Percentiles rank a stretch among this genome's conserved stretches.
Evolutionary conservation across 2,797 vertebrate genomes (phyloP).

Genomic region (Bovichtus variegatus): DNA sequence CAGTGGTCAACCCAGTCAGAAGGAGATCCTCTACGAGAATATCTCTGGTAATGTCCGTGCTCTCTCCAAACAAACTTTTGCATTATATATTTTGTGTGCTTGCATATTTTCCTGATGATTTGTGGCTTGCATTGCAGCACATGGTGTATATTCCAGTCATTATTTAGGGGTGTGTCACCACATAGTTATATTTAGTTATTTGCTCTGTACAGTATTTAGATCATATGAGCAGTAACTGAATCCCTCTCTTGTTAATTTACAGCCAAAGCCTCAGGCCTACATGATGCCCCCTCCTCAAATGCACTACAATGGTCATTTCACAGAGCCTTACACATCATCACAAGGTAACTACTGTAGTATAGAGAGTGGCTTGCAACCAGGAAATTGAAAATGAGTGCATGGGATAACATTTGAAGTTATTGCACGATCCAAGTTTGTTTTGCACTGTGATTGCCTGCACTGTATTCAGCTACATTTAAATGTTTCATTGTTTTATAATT

Average conservation of each 20-base stretch:
- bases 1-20: conserved; percentile 92
- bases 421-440: background rate
- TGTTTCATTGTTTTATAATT: background rate
- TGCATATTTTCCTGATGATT: background rate
- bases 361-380: background rate
- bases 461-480: background rate
- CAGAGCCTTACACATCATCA: conserved; percentile 94
- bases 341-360: conserved; percentile 87
- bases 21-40: conserved; percentile 93
- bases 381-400: background rate
- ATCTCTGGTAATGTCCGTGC: conserved; percentile 89
- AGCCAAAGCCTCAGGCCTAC: conserved; percentile 94
- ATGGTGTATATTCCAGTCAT: background rate
- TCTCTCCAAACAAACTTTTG: background rate
- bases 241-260: conserved; percentile 53
- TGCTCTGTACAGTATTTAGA: conserved; percentile 15
- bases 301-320: conserved; percentile 97
- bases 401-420: background rate
- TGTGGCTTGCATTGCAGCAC: background rate
- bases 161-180: background rate
- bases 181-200: conserved; percentile 13
- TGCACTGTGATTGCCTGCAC: too few relatives aligned
- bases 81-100: background rate
- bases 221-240: conserved; percentile 46
- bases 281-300: conserved; percentile 94